Evolutionary conservation across 1,140 invertebrate genomes (phyloP).

Genomic region (Oryctes rhinoceros): DNA sequence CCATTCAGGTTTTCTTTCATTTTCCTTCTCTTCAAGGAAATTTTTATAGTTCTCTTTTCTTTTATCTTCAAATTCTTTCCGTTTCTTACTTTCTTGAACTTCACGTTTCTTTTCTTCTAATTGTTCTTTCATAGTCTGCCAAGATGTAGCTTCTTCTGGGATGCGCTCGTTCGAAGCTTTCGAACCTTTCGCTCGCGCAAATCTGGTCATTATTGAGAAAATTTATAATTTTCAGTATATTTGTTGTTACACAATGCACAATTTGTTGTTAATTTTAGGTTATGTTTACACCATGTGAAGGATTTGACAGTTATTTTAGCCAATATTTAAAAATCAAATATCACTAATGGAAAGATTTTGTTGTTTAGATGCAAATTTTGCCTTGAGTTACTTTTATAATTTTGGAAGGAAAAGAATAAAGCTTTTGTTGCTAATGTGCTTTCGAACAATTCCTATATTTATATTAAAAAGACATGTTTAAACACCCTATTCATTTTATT

Average conservation of each 20-base stretch:
- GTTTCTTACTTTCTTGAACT: conserved; percentile 59
- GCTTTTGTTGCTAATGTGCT: too few relatives aligned
- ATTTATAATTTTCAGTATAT: background rate
- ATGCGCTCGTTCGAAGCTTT: conserved; percentile 76
- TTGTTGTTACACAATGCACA: background rate
- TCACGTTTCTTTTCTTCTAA: conserved; percentile 61
- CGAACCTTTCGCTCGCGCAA: conserved; percentile 76
- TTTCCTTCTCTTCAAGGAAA: conserved; percentile 62
- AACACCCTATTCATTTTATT: too few relatives aligned
- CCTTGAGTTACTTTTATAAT: too few relatives aligned
- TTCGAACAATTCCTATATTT: too few relatives aligned
- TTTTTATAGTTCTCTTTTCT: conserved; percentile 63
- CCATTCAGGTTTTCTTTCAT: background rate
- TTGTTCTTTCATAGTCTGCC: conserved; percentile 74
- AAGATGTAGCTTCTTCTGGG: conserved; percentile 75
- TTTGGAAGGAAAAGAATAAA: too few relatives aligned
- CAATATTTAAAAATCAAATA: too few relatives aligned
- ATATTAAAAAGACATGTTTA: too few relatives aligned
- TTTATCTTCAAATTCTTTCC: conserved; percentile 51
- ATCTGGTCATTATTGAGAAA: conserved; percentile 70
- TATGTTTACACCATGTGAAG: background rate
- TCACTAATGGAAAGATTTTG: too few relatives aligned
- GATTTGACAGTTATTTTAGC: too few relatives aligned
- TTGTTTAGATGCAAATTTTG: too few relatives aligned
- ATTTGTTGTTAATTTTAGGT: background rate